Base-by-base conservation (phyloP, 2,797 vertebrate species). In the Orientallactaga sibirica region DNA sequence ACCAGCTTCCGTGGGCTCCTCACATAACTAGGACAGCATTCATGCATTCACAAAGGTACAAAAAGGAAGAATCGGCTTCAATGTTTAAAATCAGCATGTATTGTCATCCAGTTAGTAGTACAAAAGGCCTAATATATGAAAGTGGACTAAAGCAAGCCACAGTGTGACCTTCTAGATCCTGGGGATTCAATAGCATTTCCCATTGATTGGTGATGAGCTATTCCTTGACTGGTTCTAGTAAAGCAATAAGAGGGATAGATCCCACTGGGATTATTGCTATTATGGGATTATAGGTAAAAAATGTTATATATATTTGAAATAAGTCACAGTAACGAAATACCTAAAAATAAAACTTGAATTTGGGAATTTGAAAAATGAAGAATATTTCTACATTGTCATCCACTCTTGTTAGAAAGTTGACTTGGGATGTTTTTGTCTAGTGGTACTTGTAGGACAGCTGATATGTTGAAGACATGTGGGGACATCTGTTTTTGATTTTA, bases 281-380 rank as follows among this genome's bases (percentile, higher is more conserved):
- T 89, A 58, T 75, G 55, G 84, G 73, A 6, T 2, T 75, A 76
- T 58, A 7, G 3, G 61, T 86, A 48, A 25, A 37, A 2, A 83
- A 91, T 86, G 67, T 27, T 55, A 9, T 70, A 48, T 68, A 24
- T 15, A 68, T 79, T 48, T 48, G 48, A 48, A 48, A 48, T 48
- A 48, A 48, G 8, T 7, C 8, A 48, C 48, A 48, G 10, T 48
- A 48, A 48, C 10, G 48, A 48, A 95, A 89, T 79, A 68, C 0
- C 37, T n/a, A 18, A 48, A 82, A 91, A 91, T 55, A 80, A 91
- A 92, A 91, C 83, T 92, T 87, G 14, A 93, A 94, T 43, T 86
- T 20, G 71, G 22, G 11, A 83, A 74, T 93, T 93, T 41, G 77
- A 24, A 29, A 61, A 14, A 19, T 2, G 68, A 64, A 61, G 58